Evolutionary conservation across 2,797 vertebrate genomes (phyloP).

Genomic region (Ciconia nigra): DNA sequence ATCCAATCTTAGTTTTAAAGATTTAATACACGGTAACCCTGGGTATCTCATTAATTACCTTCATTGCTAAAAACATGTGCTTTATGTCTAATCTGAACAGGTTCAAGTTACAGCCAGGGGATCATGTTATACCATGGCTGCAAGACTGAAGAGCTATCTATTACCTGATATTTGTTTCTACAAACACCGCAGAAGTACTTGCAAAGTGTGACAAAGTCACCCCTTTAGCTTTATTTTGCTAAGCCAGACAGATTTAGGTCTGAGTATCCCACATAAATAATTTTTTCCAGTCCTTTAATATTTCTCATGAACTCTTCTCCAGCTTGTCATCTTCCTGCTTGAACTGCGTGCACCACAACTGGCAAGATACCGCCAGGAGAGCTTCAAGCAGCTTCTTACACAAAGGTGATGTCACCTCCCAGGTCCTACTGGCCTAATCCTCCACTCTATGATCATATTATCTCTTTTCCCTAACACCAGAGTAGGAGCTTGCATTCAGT

Average conservation of each 20-base stretch:
- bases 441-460: background rate
- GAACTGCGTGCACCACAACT: background rate
- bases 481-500: background rate
- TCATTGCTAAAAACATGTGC: background rate
- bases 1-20: background rate
- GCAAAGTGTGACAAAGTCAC: background rate
- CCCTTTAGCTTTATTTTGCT: background rate
- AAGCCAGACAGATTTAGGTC: background rate
- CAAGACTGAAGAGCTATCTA: background rate
- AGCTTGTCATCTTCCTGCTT: background rate
- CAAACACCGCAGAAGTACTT: background rate
- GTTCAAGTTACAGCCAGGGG: background rate
- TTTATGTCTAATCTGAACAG: background rate
- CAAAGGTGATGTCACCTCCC: background rate
- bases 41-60: background rate
- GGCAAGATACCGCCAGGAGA: background rate
- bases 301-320: background rate
- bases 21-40: background rate
- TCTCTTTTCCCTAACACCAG: background rate
- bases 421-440: background rate
- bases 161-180: background rate
- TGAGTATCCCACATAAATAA: background rate
- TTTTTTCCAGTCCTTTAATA: background rate
- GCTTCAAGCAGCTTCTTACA: background rate
- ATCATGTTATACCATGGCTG: background rate